Conservation (phyloP, 2,888 invertebrate species). For the Copidosoma aretas region DNA sequence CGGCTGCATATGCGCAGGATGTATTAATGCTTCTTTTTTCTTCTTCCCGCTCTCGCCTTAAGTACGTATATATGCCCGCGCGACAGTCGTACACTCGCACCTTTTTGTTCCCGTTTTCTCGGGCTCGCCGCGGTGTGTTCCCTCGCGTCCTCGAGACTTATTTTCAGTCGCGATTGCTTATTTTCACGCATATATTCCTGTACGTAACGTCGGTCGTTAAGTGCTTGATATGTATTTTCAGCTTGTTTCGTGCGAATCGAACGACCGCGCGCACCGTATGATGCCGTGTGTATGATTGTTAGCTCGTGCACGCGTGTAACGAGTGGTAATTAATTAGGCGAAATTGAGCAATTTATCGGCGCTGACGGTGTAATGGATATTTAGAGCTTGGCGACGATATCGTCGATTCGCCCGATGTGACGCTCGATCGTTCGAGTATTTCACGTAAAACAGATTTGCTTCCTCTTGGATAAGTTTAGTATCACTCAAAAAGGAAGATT, state of each 20-base stretch:
- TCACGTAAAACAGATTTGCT: no score
- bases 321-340: constrained; percentile 17
- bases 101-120: not conserved
- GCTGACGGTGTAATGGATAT: not conserved
- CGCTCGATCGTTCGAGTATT: no score
- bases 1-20: no score
- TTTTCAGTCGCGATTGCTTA: constrained; percentile 16
- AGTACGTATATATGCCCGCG: not conserved
- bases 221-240: constrained; percentile 5
- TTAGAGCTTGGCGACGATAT: not conserved
- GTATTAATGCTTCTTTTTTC: constrained; percentile 4
- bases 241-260: constrained; percentile 4
- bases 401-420: no score
- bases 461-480: no score
- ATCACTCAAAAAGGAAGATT: no score
- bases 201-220: constrained; percentile 18
- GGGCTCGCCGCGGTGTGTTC: not conserved
- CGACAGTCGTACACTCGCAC: no score
- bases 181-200: constrained; percentile 2
- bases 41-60: constrained; percentile 5
- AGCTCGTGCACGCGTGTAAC: constrained; percentile 11
- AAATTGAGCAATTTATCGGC: not conserved
- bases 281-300: not conserved
- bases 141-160: constrained; percentile 13
- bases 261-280: no score